Evolutionary conservation across 2,888 invertebrate genomes (phyloP).

Genomic region (Acronicta leporina): DNA sequence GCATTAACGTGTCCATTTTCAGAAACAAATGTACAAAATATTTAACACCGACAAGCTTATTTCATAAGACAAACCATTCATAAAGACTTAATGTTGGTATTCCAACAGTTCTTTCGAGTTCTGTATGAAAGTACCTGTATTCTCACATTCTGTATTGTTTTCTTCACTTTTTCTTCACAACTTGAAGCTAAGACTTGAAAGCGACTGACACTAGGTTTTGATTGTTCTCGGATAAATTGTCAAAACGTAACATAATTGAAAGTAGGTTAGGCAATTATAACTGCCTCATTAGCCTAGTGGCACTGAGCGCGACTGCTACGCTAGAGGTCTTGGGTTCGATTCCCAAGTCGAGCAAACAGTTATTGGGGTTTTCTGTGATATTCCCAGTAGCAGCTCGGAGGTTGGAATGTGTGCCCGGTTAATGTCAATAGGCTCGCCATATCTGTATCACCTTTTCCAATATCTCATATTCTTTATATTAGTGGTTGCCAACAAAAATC

Average conservation of each 20-base stretch:
- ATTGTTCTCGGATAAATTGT: no score
- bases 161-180: neutral
- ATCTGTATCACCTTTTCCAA: no score
- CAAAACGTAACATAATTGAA: no score
- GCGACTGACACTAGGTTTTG: neutral
- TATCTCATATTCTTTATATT: conserved; percentile 16
- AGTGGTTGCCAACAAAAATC: conserved; percentile 50
- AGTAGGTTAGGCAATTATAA: no score
- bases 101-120: neutral
- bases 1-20: conserved; percentile 67
- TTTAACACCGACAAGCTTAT: conserved; percentile 36
- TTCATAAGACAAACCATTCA: conserved; percentile 19
- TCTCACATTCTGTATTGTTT: neutral
- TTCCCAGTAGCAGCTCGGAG: no score
- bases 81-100: conserved; percentile 15
- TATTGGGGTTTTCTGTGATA: no score
- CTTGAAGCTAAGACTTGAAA: neutral
- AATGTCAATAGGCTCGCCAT: no score
- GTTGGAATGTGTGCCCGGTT: no score
- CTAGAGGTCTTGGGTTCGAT: no score
- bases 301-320: no score
- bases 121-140: neutral
- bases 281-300: no score
- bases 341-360: no score
- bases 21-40: conserved; percentile 46